Conservation (phyloP, 92 coral and sea anemone genomes). For the Parazoanthus atlanticus region DNA sequence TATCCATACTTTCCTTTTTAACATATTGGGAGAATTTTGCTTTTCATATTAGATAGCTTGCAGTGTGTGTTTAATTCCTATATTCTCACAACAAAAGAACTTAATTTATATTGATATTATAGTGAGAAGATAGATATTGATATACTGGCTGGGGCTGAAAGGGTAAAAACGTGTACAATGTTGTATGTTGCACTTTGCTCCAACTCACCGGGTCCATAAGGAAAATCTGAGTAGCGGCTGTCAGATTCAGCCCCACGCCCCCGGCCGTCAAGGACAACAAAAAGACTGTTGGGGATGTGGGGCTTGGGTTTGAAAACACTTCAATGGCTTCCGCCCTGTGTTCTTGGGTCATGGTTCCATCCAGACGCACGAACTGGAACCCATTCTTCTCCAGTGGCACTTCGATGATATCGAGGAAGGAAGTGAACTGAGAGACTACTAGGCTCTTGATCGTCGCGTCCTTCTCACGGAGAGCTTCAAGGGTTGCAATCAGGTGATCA, state of each 20-base stretch:
- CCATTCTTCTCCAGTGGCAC: constrained; percentile 60
- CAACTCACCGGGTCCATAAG: constrained; percentile 87
- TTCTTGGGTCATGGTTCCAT: constrained; percentile 81
- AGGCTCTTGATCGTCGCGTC: constrained; percentile 76
- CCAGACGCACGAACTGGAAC: constrained; percentile 69
- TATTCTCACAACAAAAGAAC: too few species aligned
- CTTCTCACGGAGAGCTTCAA: constrained; percentile 76
- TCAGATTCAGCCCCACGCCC: constrained; percentile 83
- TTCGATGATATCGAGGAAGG: constrained; percentile 74
- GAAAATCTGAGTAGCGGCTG: constrained; percentile 84
- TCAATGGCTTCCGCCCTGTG: constrained; percentile 76
- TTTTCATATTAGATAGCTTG: too few species aligned
- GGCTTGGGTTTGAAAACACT: constrained; percentile 57
- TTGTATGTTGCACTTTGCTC: neutral
- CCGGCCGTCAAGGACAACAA: constrained; percentile 85
- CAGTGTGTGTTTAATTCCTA: too few species aligned
- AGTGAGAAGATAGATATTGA: too few species aligned
- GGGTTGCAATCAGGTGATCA: constrained; percentile 67
- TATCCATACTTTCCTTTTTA: too few species aligned
- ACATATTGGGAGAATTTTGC: too few species aligned
- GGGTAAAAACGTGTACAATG: neutral
- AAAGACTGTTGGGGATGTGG: constrained; percentile 67
- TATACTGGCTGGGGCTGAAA: too few species aligned
- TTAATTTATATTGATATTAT: too few species aligned
- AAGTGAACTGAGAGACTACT: constrained; percentile 88